A percentile compares a stretch with the other conserved stretches of the same genome.
These are phyloP conservation scores for Spondyliosoma cantharus DNA, from an alignment of 2,797 vertebrate genomes.

Conservation along the genomic window DNA sequence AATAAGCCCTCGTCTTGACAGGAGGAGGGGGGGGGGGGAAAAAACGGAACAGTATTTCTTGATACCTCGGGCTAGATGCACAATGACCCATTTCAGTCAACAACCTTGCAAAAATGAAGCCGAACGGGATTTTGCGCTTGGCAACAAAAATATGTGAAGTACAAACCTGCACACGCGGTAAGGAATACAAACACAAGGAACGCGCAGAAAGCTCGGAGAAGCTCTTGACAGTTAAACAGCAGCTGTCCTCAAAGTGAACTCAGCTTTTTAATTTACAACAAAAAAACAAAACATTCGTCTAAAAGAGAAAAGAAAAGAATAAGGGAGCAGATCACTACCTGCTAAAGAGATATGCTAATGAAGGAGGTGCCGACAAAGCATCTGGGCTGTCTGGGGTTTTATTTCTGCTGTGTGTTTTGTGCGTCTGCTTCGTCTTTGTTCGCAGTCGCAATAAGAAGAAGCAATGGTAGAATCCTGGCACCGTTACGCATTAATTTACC, in stretches of 20 bases:
- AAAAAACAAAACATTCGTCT: constrained; percentile 10
- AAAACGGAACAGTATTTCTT: constrained; percentile 38
- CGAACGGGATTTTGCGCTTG: constrained; percentile 31
- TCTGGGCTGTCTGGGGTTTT: constrained; percentile 51
- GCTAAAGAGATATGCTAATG: constrained; percentile 44
- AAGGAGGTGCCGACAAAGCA: constrained; percentile 48
- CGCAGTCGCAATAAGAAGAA: constrained; percentile 37
- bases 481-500: constrained; percentile 67
- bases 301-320: not conserved
- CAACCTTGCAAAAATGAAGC: constrained; percentile 33
- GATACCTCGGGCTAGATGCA: constrained; percentile 57
- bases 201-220: constrained; percentile 5
- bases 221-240: constrained; percentile 15
- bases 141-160: constrained; percentile 37
- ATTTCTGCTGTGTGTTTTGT: constrained; percentile 34
- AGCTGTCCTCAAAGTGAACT: constrained; percentile 55
- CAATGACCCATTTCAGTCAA: constrained; percentile 75
- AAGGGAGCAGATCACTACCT: constrained; percentile 14
- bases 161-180: constrained; percentile 9
- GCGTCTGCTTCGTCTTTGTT: constrained; percentile 52
- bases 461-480: constrained; percentile 42
- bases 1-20: constrained; percentile 44
- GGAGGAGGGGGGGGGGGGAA: constrained; percentile 2
- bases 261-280: constrained; percentile 31
- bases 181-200: not conserved